Evolutionary conservation across 2,888 invertebrate genomes (phyloP).

Genomic region (Notodonta dromedarius): DNA sequence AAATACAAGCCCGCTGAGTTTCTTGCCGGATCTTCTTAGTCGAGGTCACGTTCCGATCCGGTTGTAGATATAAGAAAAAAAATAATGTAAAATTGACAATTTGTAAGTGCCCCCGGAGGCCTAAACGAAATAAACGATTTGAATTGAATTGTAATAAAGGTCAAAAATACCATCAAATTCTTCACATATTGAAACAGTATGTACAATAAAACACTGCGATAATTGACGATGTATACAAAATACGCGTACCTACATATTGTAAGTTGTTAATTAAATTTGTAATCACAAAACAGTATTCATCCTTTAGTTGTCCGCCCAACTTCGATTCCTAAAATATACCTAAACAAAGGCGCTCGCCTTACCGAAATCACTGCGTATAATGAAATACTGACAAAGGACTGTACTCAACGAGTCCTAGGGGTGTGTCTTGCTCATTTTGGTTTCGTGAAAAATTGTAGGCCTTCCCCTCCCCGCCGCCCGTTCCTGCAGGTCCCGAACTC

Average conservation of each 20-base stretch:
- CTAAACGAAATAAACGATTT: too few relatives aligned
- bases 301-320: neutral
- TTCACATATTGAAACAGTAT: too few relatives aligned
- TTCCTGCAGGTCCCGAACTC: constrained; percentile 60
- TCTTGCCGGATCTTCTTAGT: too few relatives aligned
- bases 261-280: constrained; percentile 4
- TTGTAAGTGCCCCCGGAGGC: too few relatives aligned
- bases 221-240: neutral
- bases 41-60: too few relatives aligned
- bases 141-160: too few relatives aligned
- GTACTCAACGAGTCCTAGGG: constrained; percentile 61
- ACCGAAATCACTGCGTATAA: constrained; percentile 54
- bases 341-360: constrained; percentile 40
- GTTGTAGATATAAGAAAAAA: too few relatives aligned
- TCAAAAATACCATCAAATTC: too few relatives aligned
- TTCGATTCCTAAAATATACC: constrained; percentile 8
- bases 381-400: constrained; percentile 59
- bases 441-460: constrained; percentile 77
- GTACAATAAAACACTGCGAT: too few relatives aligned
- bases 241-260: constrained; percentile 11
- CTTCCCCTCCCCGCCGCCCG: constrained; percentile 40
- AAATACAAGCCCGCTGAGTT: too few relatives aligned
- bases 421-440: constrained; percentile 76
- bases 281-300: constrained; percentile 3
- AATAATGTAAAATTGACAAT: too few relatives aligned